Conservation (phyloP, 2,797 vertebrate genomes). For the Chelmon rostratus region DNA sequence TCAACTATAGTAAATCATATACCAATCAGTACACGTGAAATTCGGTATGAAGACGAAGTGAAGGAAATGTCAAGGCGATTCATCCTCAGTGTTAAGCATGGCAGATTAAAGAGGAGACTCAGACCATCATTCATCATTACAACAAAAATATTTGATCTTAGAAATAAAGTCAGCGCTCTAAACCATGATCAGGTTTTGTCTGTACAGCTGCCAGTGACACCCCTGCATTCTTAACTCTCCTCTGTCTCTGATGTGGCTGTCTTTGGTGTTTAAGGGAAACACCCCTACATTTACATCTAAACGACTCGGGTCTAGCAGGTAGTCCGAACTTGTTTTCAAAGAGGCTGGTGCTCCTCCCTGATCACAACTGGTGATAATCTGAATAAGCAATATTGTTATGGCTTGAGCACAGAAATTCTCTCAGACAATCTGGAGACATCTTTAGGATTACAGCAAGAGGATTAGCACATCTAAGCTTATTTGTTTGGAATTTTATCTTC, state of each 20-base stretch:
- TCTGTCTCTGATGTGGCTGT: not conserved
- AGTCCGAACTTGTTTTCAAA: conserved; percentile 5
- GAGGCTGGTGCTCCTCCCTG: not conserved
- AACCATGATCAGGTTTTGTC: conserved; percentile 15
- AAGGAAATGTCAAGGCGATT: not conserved
- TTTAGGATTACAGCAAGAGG: conserved; percentile 63
- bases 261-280: not conserved
- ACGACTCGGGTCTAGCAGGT: not conserved
- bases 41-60: not conserved
- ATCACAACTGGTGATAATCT: conserved; percentile 27
- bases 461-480: conserved; percentile 68
- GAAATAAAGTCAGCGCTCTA: not conserved
- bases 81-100: accelerated
- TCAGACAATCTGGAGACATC: conserved; percentile 74
- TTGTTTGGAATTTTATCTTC: conserved; percentile 72
- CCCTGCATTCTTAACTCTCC: not conserved
- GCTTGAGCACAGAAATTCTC: conserved; percentile 47
- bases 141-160: not conserved
- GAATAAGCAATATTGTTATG: conserved; percentile 64
- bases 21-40: too few relatives aligned
- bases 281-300: not conserved
- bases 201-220: not conserved
- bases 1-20: too few relatives aligned
- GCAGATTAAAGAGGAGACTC: not conserved
- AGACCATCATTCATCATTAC: too few relatives aligned